Conservation (phyloP, 1,140 invertebrate genomes). For the Bombus picipes region DNA sequence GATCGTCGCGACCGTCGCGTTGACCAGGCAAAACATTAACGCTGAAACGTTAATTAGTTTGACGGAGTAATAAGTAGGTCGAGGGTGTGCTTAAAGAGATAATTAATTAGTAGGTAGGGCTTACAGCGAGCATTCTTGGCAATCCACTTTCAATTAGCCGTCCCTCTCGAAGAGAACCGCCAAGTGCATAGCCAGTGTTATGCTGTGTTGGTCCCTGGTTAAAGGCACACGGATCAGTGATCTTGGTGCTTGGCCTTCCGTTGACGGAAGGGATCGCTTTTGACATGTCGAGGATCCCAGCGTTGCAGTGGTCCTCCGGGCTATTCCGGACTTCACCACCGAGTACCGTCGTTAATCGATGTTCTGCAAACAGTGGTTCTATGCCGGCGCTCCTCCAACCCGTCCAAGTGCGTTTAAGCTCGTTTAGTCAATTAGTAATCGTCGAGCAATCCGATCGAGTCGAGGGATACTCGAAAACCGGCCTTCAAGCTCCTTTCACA, state of each 20-base stretch:
- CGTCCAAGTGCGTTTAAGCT: constrained; percentile 77
- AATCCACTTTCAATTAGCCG: constrained; percentile 42
- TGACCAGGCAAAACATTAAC: constrained; percentile 4
- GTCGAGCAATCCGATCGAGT: constrained; percentile 46
- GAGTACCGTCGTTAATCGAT: constrained; percentile 76
- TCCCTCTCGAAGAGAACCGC: constrained; percentile 41
- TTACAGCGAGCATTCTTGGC: constrained; percentile 33
- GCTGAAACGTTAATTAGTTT: constrained; percentile 13
- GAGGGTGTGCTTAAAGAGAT: constrained; percentile 37
- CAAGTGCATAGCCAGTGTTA: constrained; percentile 50
- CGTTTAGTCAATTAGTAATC: constrained; percentile 76
- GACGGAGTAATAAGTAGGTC: constrained; percentile 37
- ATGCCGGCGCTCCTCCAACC: constrained; percentile 54
- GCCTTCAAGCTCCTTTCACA: constrained; percentile 41
- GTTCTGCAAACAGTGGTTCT: constrained; percentile 74
- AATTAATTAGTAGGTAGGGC: constrained; percentile 37
- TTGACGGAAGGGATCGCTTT: constrained; percentile 68
- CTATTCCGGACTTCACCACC: constrained; percentile 67
- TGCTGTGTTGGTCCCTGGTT: constrained; percentile 3
- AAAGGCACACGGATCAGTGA: constrained; percentile 57
- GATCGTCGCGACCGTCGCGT: neutral
- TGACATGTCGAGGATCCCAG: constrained; percentile 65
- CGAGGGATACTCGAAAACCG: constrained; percentile 54
- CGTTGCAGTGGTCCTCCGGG: constrained; percentile 63
- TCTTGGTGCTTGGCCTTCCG: constrained; percentile 58